phyloP scores from a whole-genome alignment of 2,113 vertebrate species.

The Phoxinus phoxinus region DNA sequence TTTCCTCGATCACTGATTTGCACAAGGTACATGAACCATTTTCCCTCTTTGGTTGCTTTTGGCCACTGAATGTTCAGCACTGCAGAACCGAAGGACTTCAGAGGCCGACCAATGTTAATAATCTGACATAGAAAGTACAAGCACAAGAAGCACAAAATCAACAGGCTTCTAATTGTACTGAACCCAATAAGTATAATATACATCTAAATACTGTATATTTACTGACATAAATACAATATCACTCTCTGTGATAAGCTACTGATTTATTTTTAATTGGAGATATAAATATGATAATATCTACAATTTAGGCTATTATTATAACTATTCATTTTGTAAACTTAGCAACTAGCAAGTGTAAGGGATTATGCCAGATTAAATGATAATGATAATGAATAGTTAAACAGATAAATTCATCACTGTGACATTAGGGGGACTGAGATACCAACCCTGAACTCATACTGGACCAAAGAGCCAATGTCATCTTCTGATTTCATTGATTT shows the following conservation, averaged over 20 bases:
- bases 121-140: slow-evolving; percentile 73
- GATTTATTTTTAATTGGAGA: neutral
- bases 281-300: neutral
- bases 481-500: slow-evolving; percentile 83
- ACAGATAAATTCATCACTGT: neutral
- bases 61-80: slow-evolving; percentile 91
- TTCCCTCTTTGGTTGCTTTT: slow-evolving; percentile 83
- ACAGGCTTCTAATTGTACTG: neutral
- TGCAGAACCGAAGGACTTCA: slow-evolving; percentile 86
- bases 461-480: slow-evolving; percentile 83
- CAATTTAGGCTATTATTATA: neutral
- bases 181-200: neutral
- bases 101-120: slow-evolving; percentile 86
- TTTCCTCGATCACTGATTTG: slow-evolving; percentile 82
- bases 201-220: neutral
- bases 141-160: neutral
- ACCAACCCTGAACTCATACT: slow-evolving; percentile 89
- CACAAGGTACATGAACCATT: slow-evolving; percentile 90
- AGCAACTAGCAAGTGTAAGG: neutral
- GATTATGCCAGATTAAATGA: neutral
- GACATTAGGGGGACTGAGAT: neutral
- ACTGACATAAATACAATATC: neutral
- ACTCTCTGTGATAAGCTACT: neutral
- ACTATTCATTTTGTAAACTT: neutral
- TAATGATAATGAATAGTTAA: neutral